phyloP scores from a whole-genome alignment of 1,140 invertebrate species.

The Antheraea mylitta region DNA sequence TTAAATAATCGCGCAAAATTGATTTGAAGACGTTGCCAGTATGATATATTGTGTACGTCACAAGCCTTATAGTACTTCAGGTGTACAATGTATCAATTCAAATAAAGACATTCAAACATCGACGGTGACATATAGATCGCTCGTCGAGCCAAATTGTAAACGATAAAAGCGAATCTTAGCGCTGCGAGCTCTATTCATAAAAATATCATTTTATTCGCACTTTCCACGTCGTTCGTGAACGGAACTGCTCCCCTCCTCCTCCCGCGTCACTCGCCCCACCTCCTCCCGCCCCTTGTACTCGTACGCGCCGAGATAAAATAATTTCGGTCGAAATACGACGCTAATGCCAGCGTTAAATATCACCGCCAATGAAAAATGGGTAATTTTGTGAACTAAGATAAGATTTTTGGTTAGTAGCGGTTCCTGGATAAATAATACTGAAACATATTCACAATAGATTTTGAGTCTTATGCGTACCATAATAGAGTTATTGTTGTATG shows the following conservation, averaged over 20 bases:
- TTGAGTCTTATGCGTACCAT: background rate
- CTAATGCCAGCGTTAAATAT: background rate
- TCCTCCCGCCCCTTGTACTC: background rate
- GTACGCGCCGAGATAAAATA: background rate
- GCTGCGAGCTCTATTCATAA: background rate
- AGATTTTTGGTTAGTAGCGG: background rate
- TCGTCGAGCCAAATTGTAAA: background rate
- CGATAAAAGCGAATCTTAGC: background rate
- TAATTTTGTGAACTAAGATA: background rate
- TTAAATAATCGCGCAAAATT: too few relatives aligned
- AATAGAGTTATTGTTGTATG: background rate
- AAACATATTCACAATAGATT: background rate
- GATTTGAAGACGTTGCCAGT: too few relatives aligned
- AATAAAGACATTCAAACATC: background rate
- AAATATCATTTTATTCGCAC: constrained; percentile 3
- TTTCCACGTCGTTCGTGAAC: constrained; percentile 1
- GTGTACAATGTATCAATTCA: background rate
- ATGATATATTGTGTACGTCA: background rate
- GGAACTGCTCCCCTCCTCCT: background rate
- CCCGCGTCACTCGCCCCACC: too few relatives aligned
- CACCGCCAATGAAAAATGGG: background rate
- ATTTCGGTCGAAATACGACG: background rate
- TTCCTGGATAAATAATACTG: background rate
- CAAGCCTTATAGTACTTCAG: background rate
- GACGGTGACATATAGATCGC: background rate